Base-by-base conservation (phyloP, 2,797 vertebrate species). In the Gadopsis bispinosus region DNA sequence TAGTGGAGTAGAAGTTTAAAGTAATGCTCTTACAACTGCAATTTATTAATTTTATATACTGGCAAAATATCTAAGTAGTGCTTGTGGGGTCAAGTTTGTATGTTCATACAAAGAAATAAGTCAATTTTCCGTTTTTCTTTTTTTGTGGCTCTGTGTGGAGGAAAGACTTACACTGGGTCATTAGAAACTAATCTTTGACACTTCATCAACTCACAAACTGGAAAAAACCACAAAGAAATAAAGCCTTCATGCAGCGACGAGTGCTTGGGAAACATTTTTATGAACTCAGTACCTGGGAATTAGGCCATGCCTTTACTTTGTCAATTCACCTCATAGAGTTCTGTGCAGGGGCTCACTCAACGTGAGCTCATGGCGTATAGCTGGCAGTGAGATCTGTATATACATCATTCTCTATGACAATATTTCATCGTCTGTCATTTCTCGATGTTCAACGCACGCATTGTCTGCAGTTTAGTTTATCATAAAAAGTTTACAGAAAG, bases 121-220 rank as follows among this genome's bases (percentile, higher is more conserved):
- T 73, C 65, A 33, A 69, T 75, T 55, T 66, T 69, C 77, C 59
- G 22, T 45, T 70, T 55, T 74, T 81, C 64, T 17, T 17, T 73
- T 68, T 62, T 35, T 89, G 87, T 53, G 65, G 83, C 77, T 79
- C 48, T 43, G 83, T 60, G 51, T 79, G 16, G 20, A 73, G 41
- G 63, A 75, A 58, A 59, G 48, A 35, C 56, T 33, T 68, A 59
- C 64, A 37, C 26, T 10, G 17, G 63, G n/a, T 43, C 55, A 87
- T 91, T 88, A 88, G 63, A 86, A 82, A 88, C 79, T 73, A 71
- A 89, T 92, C 90, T 69, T 65, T 79, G 81, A 89, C 89, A 92
- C 91, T 76, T 92, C 91, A 92, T 94, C 91, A 92, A 73, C 83
- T 81, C 59, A 77, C 45, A 63, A 73, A 81, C 84, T 93, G 90